Evolutionary conservation across 1,140 invertebrate genomes (phyloP).

Genomic region (Dendrolimus punctatus): DNA sequence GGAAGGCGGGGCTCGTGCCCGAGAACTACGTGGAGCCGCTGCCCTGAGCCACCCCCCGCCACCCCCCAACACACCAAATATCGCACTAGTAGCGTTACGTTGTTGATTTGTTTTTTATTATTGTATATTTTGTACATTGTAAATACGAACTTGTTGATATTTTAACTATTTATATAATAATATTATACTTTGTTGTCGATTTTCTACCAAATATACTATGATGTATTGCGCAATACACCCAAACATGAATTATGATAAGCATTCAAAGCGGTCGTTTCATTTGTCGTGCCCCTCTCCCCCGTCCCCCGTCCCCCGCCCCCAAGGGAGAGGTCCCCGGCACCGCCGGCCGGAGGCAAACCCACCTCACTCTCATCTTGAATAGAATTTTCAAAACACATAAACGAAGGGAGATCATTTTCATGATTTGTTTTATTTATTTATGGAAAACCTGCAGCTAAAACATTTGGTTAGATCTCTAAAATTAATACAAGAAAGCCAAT

Average conservation of each 20-base stretch:
- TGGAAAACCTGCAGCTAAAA: too few species aligned
- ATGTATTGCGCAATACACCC: conserved; percentile 19
- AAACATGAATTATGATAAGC: conserved; percentile 4
- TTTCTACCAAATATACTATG: conserved; percentile 64
- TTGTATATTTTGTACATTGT: conserved; percentile 65
- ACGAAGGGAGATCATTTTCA: too few species aligned
- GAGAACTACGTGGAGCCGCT: conserved; percentile 97
- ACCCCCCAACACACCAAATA: conserved; percentile 25
- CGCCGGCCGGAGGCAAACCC: too few species aligned
- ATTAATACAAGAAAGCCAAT: too few species aligned
- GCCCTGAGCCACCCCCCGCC: conserved; percentile 65
- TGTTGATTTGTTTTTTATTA: conserved; percentile 52
- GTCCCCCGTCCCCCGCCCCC: too few species aligned
- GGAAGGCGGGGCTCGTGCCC: conserved; percentile 94
- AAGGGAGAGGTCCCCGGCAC: too few species aligned
- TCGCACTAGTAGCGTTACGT: conserved; percentile 25
- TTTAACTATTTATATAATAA: conserved; percentile 67
- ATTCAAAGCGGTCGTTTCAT: background rate
- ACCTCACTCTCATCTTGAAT: too few species aligned
- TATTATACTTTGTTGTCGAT: conserved; percentile 64
- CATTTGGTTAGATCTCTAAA: too few species aligned
- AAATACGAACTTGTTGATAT: conserved; percentile 66
- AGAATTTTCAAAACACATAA: too few species aligned
- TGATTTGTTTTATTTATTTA: too few species aligned
- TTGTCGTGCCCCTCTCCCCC: too few species aligned